Evolutionary conservation across 2,113 vertebrate genomes (phyloP).

Genomic region (Mirounga angustirostris): DNA sequence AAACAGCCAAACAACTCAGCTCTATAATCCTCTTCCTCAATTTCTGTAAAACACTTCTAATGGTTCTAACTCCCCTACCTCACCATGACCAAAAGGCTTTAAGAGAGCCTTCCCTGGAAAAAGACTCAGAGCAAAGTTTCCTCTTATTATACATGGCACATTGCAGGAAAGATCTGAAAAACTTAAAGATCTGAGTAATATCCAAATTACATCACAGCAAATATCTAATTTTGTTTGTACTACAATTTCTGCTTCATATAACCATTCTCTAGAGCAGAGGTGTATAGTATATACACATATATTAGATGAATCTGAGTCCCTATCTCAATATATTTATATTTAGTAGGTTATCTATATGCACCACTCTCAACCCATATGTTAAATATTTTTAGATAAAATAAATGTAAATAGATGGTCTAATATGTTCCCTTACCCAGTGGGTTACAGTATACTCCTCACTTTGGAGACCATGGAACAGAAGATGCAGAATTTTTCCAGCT

Average conservation of each 20-base stretch:
- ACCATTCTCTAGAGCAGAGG: not conserved
- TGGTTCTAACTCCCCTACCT: not conserved
- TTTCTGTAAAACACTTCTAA: slow-evolving; percentile 9
- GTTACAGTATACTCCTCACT: not conserved
- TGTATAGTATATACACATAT: no score
- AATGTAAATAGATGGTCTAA: not conserved
- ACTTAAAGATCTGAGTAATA: not conserved
- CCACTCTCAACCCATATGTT: not conserved
- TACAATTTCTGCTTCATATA: not conserved
- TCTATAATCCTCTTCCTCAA: not conserved
- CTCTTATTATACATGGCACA: not conserved
- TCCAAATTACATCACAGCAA: not conserved
- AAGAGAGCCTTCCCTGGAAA: not conserved
- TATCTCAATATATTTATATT: not conserved
- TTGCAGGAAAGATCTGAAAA: not conserved
- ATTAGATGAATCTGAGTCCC: not conserved
- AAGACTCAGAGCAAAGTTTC: slow-evolving; percentile 1
- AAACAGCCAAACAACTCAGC: not conserved
- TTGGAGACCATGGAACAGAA: not conserved
- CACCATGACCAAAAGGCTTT: not conserved
- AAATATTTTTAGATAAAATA: slow-evolving; percentile 3
- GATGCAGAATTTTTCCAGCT: not conserved
- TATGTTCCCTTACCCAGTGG: not conserved
- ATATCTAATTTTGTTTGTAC: not conserved
- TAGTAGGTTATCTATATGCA: not conserved